Evolutionary conservation across 2,888 invertebrate genomes (phyloP).

Genomic region (Sericinus montela): DNA sequence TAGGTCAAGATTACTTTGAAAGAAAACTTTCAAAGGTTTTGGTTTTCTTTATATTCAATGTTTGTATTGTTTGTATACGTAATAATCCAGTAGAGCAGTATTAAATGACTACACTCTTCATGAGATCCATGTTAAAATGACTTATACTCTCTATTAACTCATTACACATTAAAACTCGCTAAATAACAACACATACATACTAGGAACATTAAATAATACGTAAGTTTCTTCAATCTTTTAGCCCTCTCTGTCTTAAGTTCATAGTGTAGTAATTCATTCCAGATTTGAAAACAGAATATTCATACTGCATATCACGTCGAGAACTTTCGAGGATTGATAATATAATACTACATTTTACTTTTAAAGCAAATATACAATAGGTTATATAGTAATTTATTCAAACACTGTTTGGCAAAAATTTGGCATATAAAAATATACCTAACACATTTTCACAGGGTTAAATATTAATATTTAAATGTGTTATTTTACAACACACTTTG

Average conservation of each 20-base stretch:
- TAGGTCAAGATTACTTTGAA: too few species aligned
- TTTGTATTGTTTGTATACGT: background rate
- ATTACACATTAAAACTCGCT: slow-evolving; percentile 25
- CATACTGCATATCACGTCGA: too few species aligned
- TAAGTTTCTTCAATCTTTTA: slow-evolving; percentile 8
- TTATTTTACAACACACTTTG: background rate
- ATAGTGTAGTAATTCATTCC: too few species aligned
- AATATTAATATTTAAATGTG: background rate
- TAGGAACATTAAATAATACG: slow-evolving; percentile 27
- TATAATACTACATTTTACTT: too few species aligned
- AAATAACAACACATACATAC: slow-evolving; percentile 29
- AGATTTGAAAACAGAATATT: too few species aligned
- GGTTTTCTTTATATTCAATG: too few species aligned
- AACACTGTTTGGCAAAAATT: slow-evolving; percentile 17
- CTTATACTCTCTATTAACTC: slow-evolving; percentile 26
- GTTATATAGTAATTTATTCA: slow-evolving; percentile 1
- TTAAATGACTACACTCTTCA: slow-evolving; percentile 43
- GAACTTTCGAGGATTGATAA: too few species aligned
- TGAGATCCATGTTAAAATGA: slow-evolving; percentile 55
- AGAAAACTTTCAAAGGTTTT: too few species aligned
- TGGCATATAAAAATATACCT: slow-evolving; percentile 14
- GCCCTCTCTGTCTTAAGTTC: too few species aligned
- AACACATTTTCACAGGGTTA: background rate
- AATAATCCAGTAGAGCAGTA: slow-evolving; percentile 19
- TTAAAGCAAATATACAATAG: too few species aligned